Evolutionary conservation across 2,888 invertebrate genomes (phyloP), one percentile per base, ranked within the genome.

Genomic region (Lepidochrysops patricia): DNA sequence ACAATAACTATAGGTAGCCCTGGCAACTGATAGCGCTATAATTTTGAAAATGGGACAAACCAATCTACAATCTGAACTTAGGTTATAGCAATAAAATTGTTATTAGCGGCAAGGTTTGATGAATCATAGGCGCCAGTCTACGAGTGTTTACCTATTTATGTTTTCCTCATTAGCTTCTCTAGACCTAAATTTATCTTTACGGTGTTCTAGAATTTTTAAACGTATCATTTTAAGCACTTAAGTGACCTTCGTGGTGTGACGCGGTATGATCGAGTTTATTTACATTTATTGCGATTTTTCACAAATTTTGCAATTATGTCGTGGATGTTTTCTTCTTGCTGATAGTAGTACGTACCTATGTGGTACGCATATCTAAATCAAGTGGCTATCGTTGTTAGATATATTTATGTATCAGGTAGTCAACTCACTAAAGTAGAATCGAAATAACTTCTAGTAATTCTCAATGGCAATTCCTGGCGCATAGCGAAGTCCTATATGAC

Each of bases 61-160:
- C 1, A 43, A 19, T 43, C 3, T 19, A 19, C 43, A 19, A 9
- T 43, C 9, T 7, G 19, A 43, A 43, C 59, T 52, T 37, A 27
- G 15, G 26, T 25, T 43, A 19, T 19, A 43, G 43, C 43, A 43
- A 43, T 23, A 43, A 43, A 43, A 43, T 19, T 43, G 43, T 43
- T 43, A 9, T 43, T 19, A 12, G 12, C 43, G 43, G 43, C 43
- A 43, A 19, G 43, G 19, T 43, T 43, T 43, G 9, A 43, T 43
- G 43, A 43, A 43, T 43, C 43, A 43, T 43, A 43, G 43, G 43
- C 43, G 43, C 43, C 43, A 43, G 43, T 43, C 43, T 43, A 43
- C 43, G 7, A 43, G 43, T 23, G 43, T 43, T 43, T 43, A 43
- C 43, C 9, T 43, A 23, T 43, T 43, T 43, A 43, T 43, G 43